These are phyloP conservation scores for Meriones unguiculatus DNA, from an alignment of 2,113 vertebrate species.

Conservation along the genomic window DNA sequence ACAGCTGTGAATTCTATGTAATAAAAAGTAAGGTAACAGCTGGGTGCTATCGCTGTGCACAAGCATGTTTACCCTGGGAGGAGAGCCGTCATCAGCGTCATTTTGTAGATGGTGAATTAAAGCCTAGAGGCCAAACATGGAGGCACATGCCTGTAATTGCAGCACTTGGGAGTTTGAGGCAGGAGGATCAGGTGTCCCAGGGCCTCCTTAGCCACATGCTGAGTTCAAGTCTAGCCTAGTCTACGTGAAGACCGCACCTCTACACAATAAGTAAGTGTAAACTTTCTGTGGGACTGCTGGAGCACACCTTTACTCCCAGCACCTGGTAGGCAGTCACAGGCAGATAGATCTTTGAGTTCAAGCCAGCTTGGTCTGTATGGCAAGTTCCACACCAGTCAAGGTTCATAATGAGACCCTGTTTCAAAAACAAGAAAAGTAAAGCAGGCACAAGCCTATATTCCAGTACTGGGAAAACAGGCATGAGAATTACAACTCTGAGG, in stretches of 20 bases:
- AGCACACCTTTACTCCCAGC: background rate
- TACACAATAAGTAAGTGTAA: background rate
- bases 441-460: background rate
- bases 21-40: background rate
- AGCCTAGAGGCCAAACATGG: background rate
- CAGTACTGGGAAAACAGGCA: background rate
- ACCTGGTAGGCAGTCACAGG: background rate
- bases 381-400: background rate
- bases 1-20: background rate
- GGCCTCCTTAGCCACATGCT: background rate
- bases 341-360: background rate
- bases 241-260: background rate
- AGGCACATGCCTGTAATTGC: background rate
- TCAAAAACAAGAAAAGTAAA: background rate
- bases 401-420: background rate
- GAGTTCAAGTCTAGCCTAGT: background rate
- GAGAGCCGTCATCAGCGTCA: background rate
- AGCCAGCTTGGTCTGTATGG: background rate
- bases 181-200: background rate
- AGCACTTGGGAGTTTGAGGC: background rate
- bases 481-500: no score
- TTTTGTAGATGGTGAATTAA: background rate
- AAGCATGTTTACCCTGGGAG: background rate
- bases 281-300: background rate
- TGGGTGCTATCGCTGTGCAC: rapidly evolving